A percentile compares a stretch with the other conserved stretches of the same genome.
Evolutionary conservation across 2,888 invertebrate genomes (phyloP).

Genomic region (Drosophila formosana): DNA sequence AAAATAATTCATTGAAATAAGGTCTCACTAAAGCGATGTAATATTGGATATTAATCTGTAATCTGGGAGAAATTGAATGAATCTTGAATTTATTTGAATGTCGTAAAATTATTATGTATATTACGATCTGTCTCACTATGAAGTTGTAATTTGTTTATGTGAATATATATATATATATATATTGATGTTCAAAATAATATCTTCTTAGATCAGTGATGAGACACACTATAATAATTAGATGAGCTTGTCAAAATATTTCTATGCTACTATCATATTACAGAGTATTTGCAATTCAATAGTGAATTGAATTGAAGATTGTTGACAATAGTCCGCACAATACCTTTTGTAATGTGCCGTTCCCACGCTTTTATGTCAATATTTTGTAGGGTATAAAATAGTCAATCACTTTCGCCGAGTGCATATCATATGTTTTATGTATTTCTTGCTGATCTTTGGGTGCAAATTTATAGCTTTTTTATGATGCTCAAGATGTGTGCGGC

Average conservation of each 20-base stretch:
- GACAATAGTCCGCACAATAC: not conserved
- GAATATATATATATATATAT: too few relatives aligned
- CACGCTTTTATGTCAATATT: not conserved
- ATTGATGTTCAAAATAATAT: too few relatives aligned
- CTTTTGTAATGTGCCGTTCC: too few relatives aligned
- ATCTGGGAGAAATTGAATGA: too few relatives aligned
- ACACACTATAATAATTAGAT: not conserved
- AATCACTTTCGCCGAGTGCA: not conserved
- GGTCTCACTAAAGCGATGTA: not conserved
- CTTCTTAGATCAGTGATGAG: too few relatives aligned
- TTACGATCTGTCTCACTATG: too few relatives aligned
- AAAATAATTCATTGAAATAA: not conserved
- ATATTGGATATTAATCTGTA: not conserved
- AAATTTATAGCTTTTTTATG: slow-evolving; percentile 60
- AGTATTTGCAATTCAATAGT: too few relatives aligned
- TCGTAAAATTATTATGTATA: too few relatives aligned
- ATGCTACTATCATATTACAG: not conserved
- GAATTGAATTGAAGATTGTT: too few relatives aligned
- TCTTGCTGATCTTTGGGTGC: slow-evolving; percentile 37
- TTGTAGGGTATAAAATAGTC: not conserved
- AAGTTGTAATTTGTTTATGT: too few relatives aligned
- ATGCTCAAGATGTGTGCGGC: slow-evolving; percentile 46
- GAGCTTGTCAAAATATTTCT: not conserved
- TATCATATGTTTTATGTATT: slow-evolving; percentile 16
- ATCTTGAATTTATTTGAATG: too few relatives aligned